Evolutionary conservation across 1,140 invertebrate species (phyloP).

Genomic region (Microplitis mediator): DNA sequence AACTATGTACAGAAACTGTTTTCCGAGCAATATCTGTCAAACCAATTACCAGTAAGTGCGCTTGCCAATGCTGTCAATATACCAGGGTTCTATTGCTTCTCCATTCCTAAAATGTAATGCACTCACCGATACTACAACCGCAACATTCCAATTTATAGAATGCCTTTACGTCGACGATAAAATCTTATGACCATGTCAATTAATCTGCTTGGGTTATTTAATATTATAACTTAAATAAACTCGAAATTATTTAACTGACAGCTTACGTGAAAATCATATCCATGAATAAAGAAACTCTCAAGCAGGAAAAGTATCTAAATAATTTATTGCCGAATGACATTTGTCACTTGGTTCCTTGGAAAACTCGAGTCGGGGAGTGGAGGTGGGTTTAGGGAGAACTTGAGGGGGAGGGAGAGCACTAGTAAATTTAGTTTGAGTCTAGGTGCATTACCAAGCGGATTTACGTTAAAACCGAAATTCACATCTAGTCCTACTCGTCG

Average conservation of each 20-base stretch:
- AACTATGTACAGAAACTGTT: not conserved
- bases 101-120: slow-evolving; percentile 4
- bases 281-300: no score
- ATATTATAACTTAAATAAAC: not conserved
- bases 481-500: slow-evolving; percentile 16
- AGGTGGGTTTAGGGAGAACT: not conserved
- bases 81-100: slow-evolving; percentile 7
- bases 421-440: slow-evolving; percentile 4
- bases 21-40: slow-evolving; percentile 19
- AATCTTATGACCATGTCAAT: not conserved
- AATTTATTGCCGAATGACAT: no score
- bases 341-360: no score
- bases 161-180: slow-evolving; percentile 7
- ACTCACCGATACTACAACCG: not conserved
- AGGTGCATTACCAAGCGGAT: slow-evolving; percentile 14
- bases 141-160: slow-evolving; percentile 1
- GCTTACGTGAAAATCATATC: no score
- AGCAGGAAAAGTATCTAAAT: no score
- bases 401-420: not conserved
- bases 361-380: no score
- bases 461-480: slow-evolving; percentile 5
- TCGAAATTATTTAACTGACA: no score
- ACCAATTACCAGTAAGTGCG: slow-evolving; percentile 22
- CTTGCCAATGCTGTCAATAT: not conserved
- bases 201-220: not conserved